These are phyloP conservation scores for Sycobia sp. DNA, from an alignment of 1,140 invertebrate genomes.

Conservation along the genomic window DNA sequence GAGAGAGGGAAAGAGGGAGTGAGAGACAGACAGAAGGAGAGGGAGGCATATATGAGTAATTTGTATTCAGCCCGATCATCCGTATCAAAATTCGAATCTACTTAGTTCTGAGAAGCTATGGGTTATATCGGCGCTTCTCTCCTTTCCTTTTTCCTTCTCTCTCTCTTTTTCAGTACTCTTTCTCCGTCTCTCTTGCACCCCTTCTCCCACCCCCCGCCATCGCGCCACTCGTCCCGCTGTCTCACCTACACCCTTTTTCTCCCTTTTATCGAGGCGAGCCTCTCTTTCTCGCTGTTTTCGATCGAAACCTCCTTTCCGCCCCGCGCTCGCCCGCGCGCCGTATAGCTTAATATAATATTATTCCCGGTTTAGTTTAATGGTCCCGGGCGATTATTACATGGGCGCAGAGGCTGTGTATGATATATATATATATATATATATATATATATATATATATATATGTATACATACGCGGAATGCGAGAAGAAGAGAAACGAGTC, in stretches of 20 bases:
- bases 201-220: constrained; percentile 31
- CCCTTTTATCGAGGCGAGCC: constrained; percentile 2
- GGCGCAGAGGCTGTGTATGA: constrained; percentile 33
- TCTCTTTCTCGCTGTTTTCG: constrained; percentile 36
- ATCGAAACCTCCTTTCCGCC: constrained; percentile 41
- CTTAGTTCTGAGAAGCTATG: constrained; percentile 61
- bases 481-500: constrained; percentile 29
- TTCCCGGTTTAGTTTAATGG: constrained; percentile 63
- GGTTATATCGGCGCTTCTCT: constrained; percentile 32
- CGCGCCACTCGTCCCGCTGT: constrained; percentile 3
- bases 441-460: no score
- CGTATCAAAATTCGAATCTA: constrained; percentile 65
- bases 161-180: constrained; percentile 33
- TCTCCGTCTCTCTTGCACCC: constrained; percentile 28
- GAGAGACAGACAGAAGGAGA: no score
- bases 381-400: constrained; percentile 61
- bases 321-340: constrained; percentile 40
- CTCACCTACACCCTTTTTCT: constrained; percentile 32
- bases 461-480: constrained; percentile 16
- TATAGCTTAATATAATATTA: constrained; percentile 63
- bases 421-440: no score
- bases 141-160: constrained; percentile 36
- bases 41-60: constrained; percentile 63
- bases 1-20: no score
- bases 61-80: constrained; percentile 64